Evolutionary conservation across 2,888 invertebrate species (phyloP).

Genomic region (Drosophila setosimentum): DNA sequence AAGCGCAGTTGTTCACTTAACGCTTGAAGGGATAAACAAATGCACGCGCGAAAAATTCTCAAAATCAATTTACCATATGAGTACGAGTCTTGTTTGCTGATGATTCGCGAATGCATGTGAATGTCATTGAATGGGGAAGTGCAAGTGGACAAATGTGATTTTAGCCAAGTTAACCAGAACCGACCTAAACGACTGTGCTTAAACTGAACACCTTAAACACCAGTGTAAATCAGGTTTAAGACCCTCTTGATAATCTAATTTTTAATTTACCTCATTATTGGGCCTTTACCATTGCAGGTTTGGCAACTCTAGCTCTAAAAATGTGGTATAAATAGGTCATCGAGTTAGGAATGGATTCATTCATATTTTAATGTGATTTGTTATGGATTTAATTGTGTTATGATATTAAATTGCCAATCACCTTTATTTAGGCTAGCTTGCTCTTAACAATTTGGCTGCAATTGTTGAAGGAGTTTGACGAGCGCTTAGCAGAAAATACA

Average conservation of each 20-base stretch:
- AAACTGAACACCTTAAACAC: too few species aligned
- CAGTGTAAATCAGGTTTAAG: not conserved
- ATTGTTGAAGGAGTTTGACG: too few species aligned
- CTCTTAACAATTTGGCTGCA: too few species aligned
- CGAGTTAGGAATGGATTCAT: not conserved
- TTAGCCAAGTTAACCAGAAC: slow-evolving; percentile 34
- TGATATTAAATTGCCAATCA: not conserved
- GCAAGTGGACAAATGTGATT: slow-evolving; percentile 52
- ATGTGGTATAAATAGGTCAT: not conserved
- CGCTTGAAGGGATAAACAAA: slow-evolving; percentile 78
- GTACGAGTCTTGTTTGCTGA: slow-evolving; percentile 39
- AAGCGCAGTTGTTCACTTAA: slow-evolving; percentile 78
- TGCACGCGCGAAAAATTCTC: slow-evolving; percentile 69
- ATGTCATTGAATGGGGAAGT: slow-evolving; percentile 63
- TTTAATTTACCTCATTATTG: not conserved
- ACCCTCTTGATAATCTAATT: not conserved
- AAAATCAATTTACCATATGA: slow-evolving; percentile 74
- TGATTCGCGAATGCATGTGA: slow-evolving; percentile 61
- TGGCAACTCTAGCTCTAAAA: not conserved
- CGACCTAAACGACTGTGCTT: not conserved
- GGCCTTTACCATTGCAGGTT: not conserved
- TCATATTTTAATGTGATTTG: not conserved
- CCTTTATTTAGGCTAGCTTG: not conserved
- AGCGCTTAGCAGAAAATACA: not conserved
- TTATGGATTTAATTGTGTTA: not conserved